A percentile compares a stretch with the other conserved stretches of the same genome.
Evolutionary conservation across 2,797 vertebrate genomes (phyloP).

Genomic region (Luscinia megarhynchos): DNA sequence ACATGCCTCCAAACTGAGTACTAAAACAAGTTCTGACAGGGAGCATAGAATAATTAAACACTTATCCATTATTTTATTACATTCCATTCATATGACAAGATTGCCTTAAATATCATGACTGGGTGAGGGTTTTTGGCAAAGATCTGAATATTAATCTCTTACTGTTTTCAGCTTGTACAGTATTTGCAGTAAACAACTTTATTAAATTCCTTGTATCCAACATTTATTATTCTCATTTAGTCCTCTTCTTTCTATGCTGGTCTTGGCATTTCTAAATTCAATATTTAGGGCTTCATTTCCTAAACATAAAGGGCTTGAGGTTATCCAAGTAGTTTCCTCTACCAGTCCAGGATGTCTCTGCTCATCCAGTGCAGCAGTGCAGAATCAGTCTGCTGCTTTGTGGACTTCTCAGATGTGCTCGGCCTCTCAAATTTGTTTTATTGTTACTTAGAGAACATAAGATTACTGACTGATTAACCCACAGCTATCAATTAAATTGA

Average conservation of each 20-base stretch:
- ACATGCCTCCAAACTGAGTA: background rate
- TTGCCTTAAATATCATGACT: conserved; percentile 45
- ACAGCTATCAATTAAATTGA: background rate
- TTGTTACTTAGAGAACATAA: background rate
- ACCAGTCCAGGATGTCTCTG: background rate
- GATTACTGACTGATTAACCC: background rate
- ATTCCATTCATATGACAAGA: conserved; percentile 25
- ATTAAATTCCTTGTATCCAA: background rate
- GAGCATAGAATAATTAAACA: conserved; percentile 39
- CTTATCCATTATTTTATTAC: conserved; percentile 56
- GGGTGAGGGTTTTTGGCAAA: conserved; percentile 47
- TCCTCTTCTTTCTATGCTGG: background rate
- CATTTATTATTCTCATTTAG: background rate
- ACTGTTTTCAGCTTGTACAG: background rate
- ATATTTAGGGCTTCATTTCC: background rate
- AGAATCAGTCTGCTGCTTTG: background rate
- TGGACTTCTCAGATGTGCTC: background rate
- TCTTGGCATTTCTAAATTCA: background rate
- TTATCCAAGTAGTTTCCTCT: background rate
- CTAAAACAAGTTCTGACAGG: conserved; percentile 38
- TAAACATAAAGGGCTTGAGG: background rate
- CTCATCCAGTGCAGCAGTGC: background rate
- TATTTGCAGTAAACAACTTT: background rate
- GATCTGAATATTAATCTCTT: conserved; percentile 34
- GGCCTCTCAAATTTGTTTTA: background rate